phyloP scores from a whole-genome alignment of 2,888 invertebrate species.

The Aphrophora alni region DNA sequence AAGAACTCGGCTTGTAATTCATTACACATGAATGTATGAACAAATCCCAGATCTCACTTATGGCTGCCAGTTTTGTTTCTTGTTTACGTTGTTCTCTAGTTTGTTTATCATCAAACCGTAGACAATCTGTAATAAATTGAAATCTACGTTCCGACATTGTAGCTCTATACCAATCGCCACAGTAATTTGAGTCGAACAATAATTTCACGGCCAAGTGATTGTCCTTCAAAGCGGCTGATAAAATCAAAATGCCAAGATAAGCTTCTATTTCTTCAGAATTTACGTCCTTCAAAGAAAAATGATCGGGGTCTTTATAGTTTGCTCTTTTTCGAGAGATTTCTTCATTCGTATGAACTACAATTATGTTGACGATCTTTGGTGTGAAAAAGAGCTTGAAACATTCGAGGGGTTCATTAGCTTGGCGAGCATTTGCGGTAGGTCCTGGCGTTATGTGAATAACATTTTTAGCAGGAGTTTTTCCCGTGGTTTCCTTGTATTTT shows the following conservation, averaged over 20 bases:
- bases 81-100: background rate
- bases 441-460: no score
- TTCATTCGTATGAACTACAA: background rate
- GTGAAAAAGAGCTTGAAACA: no score
- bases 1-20: conserved; percentile 38
- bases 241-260: no score
- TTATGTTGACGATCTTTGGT: background rate
- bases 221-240: no score
- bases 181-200: background rate
- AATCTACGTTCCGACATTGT: background rate
- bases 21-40: background rate
- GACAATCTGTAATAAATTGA: background rate
- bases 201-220: no score
- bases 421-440: no score
- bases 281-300: background rate
- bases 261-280: background rate
- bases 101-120: background rate
- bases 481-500: no score
- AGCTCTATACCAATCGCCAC: background rate
- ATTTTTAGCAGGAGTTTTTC: no score
- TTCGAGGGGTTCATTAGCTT: no score
- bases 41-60: background rate
- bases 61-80: background rate
- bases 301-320: background rate
- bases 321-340: background rate